phyloP scores from a whole-genome alignment of 2,113 vertebrate genomes.

The Cyprichromis sp. region DNA sequence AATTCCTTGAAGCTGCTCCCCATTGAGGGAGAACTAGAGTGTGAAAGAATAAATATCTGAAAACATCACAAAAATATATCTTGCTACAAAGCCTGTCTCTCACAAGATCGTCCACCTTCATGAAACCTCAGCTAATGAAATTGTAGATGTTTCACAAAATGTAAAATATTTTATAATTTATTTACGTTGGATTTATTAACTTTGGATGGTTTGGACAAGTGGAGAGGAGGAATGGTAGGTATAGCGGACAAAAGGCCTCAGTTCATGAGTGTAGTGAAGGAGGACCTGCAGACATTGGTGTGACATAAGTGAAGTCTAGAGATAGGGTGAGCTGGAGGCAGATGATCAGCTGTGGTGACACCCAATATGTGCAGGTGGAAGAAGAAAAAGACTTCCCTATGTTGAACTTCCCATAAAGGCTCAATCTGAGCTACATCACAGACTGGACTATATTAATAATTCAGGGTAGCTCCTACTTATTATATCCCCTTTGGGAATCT shows the following conservation, averaged over 20 bases:
- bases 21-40: not conserved
- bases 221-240: not conserved
- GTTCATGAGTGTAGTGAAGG: not conserved
- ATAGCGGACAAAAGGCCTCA: not conserved
- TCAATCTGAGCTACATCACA: not conserved
- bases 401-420: not conserved
- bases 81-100: not conserved
- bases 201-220: not conserved
- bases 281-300: not conserved
- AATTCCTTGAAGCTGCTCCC: not conserved
- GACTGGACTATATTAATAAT: not conserved
- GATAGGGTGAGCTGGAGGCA: not conserved
- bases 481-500: not conserved
- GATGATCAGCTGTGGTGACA: not conserved
- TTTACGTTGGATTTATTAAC: not conserved
- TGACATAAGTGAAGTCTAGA: not conserved
- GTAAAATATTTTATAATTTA: not conserved
- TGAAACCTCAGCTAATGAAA: not conserved
- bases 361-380: not conserved
- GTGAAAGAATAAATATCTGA: not conserved
- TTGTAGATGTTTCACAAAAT: not conserved
- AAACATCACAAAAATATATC: not conserved
- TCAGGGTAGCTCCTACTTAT: not conserved
- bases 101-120: not conserved
- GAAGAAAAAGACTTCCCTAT: not conserved